phyloP scores from a whole-genome alignment of 2,113 vertebrate species.

The Delphinus delphis region DNA sequence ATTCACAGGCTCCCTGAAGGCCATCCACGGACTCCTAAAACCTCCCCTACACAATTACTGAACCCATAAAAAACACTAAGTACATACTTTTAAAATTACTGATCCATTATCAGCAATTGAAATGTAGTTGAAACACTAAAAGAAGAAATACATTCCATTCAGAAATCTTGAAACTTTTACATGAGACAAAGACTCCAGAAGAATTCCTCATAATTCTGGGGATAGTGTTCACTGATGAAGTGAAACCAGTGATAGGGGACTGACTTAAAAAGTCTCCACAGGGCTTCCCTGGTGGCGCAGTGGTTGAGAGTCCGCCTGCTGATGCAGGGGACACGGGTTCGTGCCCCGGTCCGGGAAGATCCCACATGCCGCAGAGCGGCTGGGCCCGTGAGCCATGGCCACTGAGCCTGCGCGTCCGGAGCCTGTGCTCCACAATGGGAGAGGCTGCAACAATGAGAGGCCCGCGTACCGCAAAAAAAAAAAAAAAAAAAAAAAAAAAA shows the following conservation, averaged over 20 bases:
- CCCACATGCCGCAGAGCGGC: too few relatives aligned
- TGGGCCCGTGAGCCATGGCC: too few relatives aligned
- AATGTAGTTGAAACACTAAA: background rate
- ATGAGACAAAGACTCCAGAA: background rate
- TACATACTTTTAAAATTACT: slow-evolving; percentile 4
- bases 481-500: background rate
- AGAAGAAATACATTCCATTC: background rate
- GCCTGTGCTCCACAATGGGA: too few relatives aligned
- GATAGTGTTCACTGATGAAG: background rate
- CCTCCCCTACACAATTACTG: background rate
- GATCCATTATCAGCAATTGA: background rate
- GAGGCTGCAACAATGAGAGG: too few relatives aligned
- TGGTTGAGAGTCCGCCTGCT: too few relatives aligned
- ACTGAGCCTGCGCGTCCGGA: too few relatives aligned
- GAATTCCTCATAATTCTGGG: background rate
- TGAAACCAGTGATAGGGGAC: background rate
- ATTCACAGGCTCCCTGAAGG: background rate
- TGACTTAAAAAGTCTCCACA: background rate
- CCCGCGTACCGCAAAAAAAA: too few relatives aligned
- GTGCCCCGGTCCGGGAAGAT: too few relatives aligned
- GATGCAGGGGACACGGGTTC: too few relatives aligned
- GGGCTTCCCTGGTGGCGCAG: too few relatives aligned
- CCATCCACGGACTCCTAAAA: background rate
- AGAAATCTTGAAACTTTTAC: slow-evolving; percentile 29
- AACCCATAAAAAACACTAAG: background rate